These are phyloP conservation scores for Circaetus cinerascens DNA, from an alignment of 2,113 vertebrate genomes.

Conservation along the genomic window DNA sequence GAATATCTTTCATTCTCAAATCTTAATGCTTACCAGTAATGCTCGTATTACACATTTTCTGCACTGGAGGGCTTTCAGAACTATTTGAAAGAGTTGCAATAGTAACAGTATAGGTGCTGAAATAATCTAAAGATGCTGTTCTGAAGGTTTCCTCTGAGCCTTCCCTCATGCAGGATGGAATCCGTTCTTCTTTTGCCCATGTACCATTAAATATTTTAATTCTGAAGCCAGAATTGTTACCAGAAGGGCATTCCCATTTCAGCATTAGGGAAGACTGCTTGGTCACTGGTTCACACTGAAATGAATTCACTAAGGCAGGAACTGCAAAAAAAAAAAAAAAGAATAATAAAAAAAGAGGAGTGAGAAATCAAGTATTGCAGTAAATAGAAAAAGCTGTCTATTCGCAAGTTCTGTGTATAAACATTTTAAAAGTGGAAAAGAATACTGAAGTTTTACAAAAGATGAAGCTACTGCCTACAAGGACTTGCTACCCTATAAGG, in stretches of 20 bases:
- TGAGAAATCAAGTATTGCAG: neutral
- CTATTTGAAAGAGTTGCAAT: constrained; percentile 73
- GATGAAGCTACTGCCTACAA: neutral
- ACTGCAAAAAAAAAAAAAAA: neutral
- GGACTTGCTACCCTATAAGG: neutral
- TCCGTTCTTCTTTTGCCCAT: accelerated
- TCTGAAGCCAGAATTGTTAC: constrained; percentile 56
- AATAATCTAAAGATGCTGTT: constrained; percentile 55
- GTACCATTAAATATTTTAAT: constrained; percentile 11
- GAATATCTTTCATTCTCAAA: neutral
- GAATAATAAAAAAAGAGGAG: neutral
- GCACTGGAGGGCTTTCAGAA: constrained; percentile 14
- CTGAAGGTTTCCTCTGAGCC: neutral
- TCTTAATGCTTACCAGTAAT: constrained; percentile 77
- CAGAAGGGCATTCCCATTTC: constrained; percentile 73
- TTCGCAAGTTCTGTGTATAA: neutral
- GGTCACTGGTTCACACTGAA: constrained; percentile 58
- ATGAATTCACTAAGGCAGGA: constrained; percentile 61
- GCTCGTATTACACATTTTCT: constrained; percentile 63
- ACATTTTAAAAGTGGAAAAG: too few species aligned
- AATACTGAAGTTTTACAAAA: neutral
- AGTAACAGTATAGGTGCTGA: constrained; percentile 70
- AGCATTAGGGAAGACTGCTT: constrained; percentile 61
- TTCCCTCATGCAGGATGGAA: neutral
- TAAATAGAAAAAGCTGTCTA: neutral